phyloP scores from a whole-genome alignment of 2,797 vertebrate genomes.

The Helarctos malayanus region DNA sequence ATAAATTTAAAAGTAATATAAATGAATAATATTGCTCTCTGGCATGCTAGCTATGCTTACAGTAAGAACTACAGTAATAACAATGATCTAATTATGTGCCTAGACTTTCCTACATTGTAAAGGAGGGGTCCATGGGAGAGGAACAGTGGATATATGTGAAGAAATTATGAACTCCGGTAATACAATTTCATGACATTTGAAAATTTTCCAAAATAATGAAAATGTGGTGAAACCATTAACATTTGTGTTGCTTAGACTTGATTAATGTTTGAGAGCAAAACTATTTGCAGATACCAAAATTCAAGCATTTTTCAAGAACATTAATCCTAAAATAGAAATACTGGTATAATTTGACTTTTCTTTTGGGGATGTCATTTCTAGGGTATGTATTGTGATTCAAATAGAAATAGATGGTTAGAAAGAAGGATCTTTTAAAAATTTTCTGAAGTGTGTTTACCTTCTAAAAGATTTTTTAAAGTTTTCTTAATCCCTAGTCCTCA shows the following conservation, averaged over 20 bases:
- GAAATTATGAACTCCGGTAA: background rate
- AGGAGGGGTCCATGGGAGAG: background rate
- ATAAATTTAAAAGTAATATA: background rate
- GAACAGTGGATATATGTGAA: background rate
- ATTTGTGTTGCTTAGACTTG: slow-evolving; percentile 14
- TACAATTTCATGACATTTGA: background rate
- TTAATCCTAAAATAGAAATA: slow-evolving; percentile 42
- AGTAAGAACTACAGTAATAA: background rate
- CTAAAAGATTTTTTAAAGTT: background rate
- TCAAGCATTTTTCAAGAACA: background rate
- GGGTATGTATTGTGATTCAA: background rate
- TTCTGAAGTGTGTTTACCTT: background rate
- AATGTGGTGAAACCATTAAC: background rate
- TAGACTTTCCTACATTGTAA: background rate
- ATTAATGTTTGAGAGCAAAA: background rate
- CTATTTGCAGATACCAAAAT: background rate
- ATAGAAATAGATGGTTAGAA: background rate
- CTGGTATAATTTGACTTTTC: background rate
- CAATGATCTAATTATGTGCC: background rate
- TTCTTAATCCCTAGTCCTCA: background rate
- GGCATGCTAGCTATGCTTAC: background rate
- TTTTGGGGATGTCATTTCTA: background rate
- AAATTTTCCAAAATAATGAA: background rate
- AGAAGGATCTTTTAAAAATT: background rate
- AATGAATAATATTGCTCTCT: background rate